Percentiles rank a stretch among this genome's conserved stretches.
Conservation (phyloP, 2,888 invertebrate genomes). For the Tiphia femorata region DNA sequence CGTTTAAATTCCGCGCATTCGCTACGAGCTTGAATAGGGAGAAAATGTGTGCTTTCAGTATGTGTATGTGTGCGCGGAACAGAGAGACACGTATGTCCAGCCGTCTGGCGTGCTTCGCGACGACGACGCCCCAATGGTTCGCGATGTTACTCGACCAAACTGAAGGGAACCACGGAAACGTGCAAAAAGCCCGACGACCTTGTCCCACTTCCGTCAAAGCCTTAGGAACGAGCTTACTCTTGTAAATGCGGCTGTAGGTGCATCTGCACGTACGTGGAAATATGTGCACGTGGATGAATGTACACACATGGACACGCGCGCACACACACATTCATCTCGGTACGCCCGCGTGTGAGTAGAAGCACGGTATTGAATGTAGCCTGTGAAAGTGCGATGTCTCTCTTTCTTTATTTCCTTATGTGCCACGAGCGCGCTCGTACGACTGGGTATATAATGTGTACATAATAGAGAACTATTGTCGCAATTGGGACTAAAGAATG, state of each 20-base stretch:
- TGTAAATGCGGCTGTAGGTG: slow-evolving; percentile 30
- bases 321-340: slow-evolving; percentile 5
- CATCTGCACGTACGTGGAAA: slow-evolving; percentile 18
- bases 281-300: too few relatives aligned
- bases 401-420: too few relatives aligned
- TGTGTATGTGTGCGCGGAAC: too few relatives aligned
- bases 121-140: slow-evolving; percentile 4
- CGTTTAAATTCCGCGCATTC: too few relatives aligned
- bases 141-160: slow-evolving; percentile 19
- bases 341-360: background rate
- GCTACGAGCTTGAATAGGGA: too few relatives aligned
- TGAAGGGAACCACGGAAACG: slow-evolving; percentile 37
- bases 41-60: too few relatives aligned
- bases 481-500: too few relatives aligned
- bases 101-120: slow-evolving; percentile 10
- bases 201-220: slow-evolving; percentile 44
- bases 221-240: slow-evolving; percentile 43
- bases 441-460: too few relatives aligned
- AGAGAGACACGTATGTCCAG: slow-evolving; percentile 11
- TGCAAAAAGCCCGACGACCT: slow-evolving; percentile 42
- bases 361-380: background rate
- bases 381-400: too few relatives aligned
- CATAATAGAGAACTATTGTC: too few relatives aligned
- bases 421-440: too few relatives aligned
- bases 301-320: slow-evolving; percentile 6